Percentiles rank a stretch among this genome's conserved stretches.
Conservation (phyloP, 2,888 invertebrate genomes). For the Sminthurides aquaticus region DNA sequence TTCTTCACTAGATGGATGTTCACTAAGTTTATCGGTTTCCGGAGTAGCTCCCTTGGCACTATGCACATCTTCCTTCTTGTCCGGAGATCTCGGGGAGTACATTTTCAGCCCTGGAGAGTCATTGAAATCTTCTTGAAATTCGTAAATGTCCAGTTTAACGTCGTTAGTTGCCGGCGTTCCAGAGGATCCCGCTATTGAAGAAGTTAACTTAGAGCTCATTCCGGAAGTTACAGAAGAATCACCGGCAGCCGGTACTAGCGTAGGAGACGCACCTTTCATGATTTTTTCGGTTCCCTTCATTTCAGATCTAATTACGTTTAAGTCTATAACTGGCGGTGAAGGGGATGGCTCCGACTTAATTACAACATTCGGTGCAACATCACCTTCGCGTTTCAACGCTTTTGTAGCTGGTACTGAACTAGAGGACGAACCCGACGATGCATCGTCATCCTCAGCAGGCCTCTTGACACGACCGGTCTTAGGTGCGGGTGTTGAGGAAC, state of each 20-base stretch:
- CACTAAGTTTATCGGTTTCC: too few species aligned
- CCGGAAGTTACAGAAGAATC: too few species aligned
- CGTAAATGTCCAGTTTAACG: conserved; percentile 38
- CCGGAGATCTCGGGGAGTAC: conserved; percentile 37
- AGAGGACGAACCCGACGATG: conserved; percentile 23
- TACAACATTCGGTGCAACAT: too few species aligned
- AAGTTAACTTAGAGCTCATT: too few species aligned
- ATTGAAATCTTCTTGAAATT: conserved; percentile 39
- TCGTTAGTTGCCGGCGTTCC: conserved; percentile 24
- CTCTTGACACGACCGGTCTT: conserved; percentile 7
- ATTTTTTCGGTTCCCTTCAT: conserved; percentile 67
- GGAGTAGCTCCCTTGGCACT: background rate
- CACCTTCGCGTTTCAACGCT: too few species aligned
- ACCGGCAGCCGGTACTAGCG: too few species aligned
- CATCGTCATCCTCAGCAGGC: conserved; percentile 23
- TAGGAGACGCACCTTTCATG: too few species aligned
- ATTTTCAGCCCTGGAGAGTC: conserved; percentile 38
- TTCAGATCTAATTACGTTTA: conserved; percentile 78
- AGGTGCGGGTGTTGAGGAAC: background rate
- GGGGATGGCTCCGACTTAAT: too few species aligned
- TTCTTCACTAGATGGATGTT: too few species aligned
- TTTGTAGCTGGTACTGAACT: too few species aligned
- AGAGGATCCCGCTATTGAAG: too few species aligned
- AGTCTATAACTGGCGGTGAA: conserved; percentile 68
- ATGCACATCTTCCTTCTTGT: conserved; percentile 34